Evolutionary conservation across 1,140 invertebrate genomes (phyloP).

Genomic region (Lanistes nyassanus): DNA sequence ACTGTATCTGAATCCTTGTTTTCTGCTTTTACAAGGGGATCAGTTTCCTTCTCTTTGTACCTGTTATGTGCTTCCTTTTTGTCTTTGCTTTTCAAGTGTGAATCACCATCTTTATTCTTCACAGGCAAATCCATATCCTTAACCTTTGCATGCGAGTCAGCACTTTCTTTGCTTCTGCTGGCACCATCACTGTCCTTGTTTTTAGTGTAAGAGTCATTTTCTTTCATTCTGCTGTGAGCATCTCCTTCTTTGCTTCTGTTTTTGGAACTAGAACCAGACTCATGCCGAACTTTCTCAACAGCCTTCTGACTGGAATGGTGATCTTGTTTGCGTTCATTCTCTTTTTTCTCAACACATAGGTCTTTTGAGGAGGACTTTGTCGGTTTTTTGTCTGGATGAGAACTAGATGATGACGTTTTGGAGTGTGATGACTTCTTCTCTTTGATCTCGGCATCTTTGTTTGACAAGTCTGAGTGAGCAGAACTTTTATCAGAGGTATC

Average conservation of each 20-base stretch:
- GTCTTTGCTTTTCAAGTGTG: constrained; percentile 28
- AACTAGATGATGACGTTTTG: constrained; percentile 5
- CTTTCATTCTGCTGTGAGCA: constrained; percentile 1
- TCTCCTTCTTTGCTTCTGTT: constrained; percentile 12
- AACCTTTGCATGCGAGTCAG: constrained; percentile 5
- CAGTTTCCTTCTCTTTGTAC: constrained; percentile 10
- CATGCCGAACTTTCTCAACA: constrained; percentile 19
- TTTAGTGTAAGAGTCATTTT: constrained; percentile 3
- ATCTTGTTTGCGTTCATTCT: constrained; percentile 34
- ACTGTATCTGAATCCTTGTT: neutral
- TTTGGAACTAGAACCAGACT: constrained; percentile 21
- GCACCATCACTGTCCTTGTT: constrained; percentile 29
- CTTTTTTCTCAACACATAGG: constrained; percentile 32
- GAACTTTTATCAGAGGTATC: constrained; percentile 14
- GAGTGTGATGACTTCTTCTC: constrained; percentile 21
- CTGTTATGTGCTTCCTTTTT: constrained; percentile 22
- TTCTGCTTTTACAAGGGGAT: neutral
- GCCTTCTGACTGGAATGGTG: constrained; percentile 30
- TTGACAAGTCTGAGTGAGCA: constrained; percentile 5
- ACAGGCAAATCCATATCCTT: neutral
- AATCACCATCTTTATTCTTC: constrained; percentile 27
- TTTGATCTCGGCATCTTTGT: constrained; percentile 29
- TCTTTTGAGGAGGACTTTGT: constrained; percentile 32
- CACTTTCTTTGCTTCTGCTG: constrained; percentile 50
- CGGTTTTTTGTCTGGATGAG: constrained; percentile 32